Evolutionary conservation across 2,797 vertebrate species (phyloP), one percentile per base, ranked within the genome.

Genomic region (Cuculus canorus): DNA sequence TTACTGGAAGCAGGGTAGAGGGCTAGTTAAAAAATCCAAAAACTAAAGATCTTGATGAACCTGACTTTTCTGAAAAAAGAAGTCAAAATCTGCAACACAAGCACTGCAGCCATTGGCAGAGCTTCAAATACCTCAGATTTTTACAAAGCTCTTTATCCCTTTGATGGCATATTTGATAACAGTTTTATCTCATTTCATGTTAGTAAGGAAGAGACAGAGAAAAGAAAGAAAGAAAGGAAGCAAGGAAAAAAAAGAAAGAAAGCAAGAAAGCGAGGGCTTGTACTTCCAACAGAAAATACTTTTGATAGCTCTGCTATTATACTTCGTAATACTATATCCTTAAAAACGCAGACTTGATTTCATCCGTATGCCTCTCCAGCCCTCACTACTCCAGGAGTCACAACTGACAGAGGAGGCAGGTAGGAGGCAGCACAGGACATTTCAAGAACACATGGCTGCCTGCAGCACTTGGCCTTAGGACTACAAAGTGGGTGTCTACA

Each of bases 391-490:
- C 6, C 14, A 16, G 5, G n/a, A 94, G 78, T 70, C 91, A 91
- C 86, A 77, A 60, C 66, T 61, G 66, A 93, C 85, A 73, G 88
- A 61, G 18, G 22, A 87, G 80, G 83, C 97, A 96, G 97, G 92
- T 93, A 98, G 98, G 98, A 97, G 98, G 98, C 98, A 98, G 98
- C 95, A 97, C 96, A 97, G 97, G 59, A 95, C 97, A 17, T 43
- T 93, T 86, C 47, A 82, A 83, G 92, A 97, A 85, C 97, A 95
- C 96, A 96, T 83, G 97, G 96, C 83, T 68, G 80, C 91, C 86
- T 94, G 88, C 93, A 94, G 83, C 61, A 23, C 76, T 91, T 37
- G 63, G 92, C 80, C 1, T 7, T 25, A 50, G 66, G 68, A 72
- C 86, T 81, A 48, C 52, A 10, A 54, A 94, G 84, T 56, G 82